Conservation (phyloP, 2,888 invertebrate genomes). For the Sarcophaga caerulescens region DNA sequence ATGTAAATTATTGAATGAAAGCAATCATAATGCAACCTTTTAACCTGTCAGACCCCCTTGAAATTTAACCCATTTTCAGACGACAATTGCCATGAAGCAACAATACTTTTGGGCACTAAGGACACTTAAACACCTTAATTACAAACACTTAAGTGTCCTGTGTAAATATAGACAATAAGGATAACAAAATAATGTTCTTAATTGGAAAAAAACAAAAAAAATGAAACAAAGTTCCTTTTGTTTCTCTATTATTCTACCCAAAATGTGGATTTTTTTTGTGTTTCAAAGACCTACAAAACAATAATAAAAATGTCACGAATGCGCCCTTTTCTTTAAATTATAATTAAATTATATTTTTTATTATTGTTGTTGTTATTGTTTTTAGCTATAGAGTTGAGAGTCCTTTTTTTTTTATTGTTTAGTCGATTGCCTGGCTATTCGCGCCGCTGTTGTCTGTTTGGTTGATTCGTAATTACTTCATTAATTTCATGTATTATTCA, state of each 20-base stretch:
- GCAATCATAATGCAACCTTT: no score
- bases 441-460: no score
- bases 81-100: no score
- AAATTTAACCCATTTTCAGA: no score
- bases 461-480: slow-evolving; percentile 77
- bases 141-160: slow-evolving; percentile 72
- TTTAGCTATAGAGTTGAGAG: no score
- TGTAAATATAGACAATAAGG: slow-evolving; percentile 70
- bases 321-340: slow-evolving; percentile 32
- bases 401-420: no score
- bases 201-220: no score
- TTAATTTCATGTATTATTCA: slow-evolving; percentile 71
- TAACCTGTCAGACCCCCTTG: no score
- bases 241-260: no score
- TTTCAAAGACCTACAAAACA: background rate
- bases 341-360: slow-evolving; percentile 37
- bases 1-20: slow-evolving; percentile 36
- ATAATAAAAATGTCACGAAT: slow-evolving; percentile 45
- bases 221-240: no score
- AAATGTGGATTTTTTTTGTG: background rate
- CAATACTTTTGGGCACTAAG: slow-evolving; percentile 12
- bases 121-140: slow-evolving; percentile 40
- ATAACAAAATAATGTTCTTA: no score
- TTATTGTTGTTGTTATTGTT: slow-evolving; percentile 7
- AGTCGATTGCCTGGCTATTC: no score